Conservation (phyloP, 2,797 vertebrate genomes). For the Urocyon cinereoargenteus region DNA sequence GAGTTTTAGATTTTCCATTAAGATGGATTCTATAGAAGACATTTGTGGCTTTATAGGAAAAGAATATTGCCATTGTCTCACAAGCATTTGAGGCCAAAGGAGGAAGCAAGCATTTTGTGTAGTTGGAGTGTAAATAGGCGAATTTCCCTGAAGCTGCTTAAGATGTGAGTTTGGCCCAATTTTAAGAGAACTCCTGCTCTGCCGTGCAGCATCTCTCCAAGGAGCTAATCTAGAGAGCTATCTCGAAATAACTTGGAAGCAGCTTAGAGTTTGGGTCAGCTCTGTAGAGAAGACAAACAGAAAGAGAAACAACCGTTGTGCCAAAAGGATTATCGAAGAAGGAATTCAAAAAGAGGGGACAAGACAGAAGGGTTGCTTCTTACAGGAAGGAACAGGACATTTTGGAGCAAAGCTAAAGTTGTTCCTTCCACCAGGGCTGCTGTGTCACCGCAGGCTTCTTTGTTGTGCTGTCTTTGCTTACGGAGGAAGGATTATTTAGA, state of each 20-base stretch:
- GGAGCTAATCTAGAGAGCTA: conserved; percentile 34
- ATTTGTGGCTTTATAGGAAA: not conserved
- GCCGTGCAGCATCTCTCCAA: conserved; percentile 14
- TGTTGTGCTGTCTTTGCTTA: not conserved
- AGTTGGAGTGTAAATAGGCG: not conserved
- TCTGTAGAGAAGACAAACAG: not conserved
- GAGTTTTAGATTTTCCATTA: not conserved
- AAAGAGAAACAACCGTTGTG: conserved; percentile 18
- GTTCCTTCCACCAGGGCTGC: not conserved
- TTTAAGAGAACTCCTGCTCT: not conserved
- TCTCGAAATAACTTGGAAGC: conserved; percentile 54
- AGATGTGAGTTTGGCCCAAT: not conserved
- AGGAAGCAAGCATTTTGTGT: not conserved
- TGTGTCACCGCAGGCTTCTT: not conserved
- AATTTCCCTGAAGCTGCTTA: not conserved
- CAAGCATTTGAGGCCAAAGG: not conserved
- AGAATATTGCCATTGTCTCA: not conserved
- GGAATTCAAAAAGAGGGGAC: not conserved
- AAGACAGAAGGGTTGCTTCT: not conserved
- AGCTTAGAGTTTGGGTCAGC: conserved; percentile 46
- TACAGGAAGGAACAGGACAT: not conserved
- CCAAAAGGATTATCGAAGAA: conserved; percentile 38
- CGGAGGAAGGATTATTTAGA: not conserved
- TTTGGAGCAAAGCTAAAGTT: not conserved
- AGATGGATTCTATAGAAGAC: not conserved